phyloP scores from a whole-genome alignment of 2,888 invertebrate species.

The Glaucopsyche alexis region DNA sequence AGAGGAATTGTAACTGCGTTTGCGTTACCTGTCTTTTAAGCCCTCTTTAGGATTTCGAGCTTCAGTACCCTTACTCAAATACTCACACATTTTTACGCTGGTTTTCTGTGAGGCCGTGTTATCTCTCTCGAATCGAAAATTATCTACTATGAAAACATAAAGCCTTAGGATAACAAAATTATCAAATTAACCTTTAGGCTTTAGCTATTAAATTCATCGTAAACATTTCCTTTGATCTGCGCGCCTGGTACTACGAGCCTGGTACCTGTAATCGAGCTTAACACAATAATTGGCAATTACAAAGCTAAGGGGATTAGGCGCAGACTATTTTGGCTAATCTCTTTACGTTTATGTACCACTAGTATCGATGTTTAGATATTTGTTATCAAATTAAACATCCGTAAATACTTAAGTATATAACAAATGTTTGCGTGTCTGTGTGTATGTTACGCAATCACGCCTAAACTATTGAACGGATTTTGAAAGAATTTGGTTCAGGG shows the following conservation, averaged over 20 bases:
- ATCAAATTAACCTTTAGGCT: neutral
- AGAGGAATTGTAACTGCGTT: too few relatives aligned
- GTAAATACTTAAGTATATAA: too few relatives aligned
- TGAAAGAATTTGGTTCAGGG: too few relatives aligned
- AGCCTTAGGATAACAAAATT: neutral
- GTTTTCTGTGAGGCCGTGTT: too few relatives aligned
- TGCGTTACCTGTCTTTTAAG: too few relatives aligned
- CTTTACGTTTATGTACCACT: neutral
- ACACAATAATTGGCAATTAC: constrained; percentile 20
- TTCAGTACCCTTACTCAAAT: too few relatives aligned
- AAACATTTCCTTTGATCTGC: constrained; percentile 15
- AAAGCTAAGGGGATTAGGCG: constrained; percentile 11
- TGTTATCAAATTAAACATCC: neutral
- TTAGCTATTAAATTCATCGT: neutral
- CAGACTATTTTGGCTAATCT: constrained; percentile 5
- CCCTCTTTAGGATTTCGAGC: too few relatives aligned
- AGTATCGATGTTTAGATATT: constrained; percentile 1
- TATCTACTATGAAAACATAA: neutral
- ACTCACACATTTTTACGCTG: too few relatives aligned
- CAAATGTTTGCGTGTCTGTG: too few relatives aligned
- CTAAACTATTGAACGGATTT: too few relatives aligned
- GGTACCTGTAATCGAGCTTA: constrained; percentile 13
- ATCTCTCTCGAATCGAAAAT: neutral
- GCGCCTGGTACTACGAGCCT: neutral
- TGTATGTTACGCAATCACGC: too few relatives aligned